Evolutionary conservation across 1,140 invertebrate genomes (phyloP).

Genomic region (Drosophila subpulchrella): DNA sequence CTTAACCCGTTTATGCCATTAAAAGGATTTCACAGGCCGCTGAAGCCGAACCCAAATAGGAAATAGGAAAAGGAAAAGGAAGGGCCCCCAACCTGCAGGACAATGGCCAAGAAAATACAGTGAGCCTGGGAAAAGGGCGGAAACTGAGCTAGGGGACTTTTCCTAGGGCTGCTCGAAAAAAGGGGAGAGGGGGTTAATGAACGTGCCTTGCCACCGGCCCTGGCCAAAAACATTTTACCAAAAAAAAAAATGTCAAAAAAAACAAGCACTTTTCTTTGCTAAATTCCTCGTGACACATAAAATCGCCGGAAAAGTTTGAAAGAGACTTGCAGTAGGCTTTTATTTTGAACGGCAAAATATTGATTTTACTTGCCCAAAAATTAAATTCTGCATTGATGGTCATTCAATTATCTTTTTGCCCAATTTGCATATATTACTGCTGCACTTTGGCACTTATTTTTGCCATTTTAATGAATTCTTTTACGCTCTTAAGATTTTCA

Average conservation of each 20-base stretch:
- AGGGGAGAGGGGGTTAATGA: constrained; percentile 37
- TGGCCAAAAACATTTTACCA: constrained; percentile 16
- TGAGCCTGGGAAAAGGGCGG: neutral
- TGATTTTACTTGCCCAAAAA: neutral
- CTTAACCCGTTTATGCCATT: constrained; percentile 64
- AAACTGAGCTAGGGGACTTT: neutral
- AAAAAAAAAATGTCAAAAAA: neutral
- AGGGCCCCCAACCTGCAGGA: neutral
- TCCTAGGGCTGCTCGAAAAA: neutral
- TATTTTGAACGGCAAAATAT: neutral
- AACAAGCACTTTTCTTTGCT: neutral
- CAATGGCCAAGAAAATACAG: constrained; percentile 1
- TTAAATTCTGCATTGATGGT: constrained; percentile 9
- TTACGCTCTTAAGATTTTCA: no score
- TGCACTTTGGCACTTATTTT: neutral
- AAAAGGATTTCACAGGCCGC: constrained; percentile 58
- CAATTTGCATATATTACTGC: neutral
- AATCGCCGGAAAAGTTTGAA: neutral
- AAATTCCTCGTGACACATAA: neutral
- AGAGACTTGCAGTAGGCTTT: neutral
- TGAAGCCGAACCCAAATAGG: constrained; percentile 30
- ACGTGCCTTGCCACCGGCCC: constrained; percentile 36
- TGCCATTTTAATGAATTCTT: neutral
- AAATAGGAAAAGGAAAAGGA: constrained; percentile 43
- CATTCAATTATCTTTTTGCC: neutral